A percentile compares a stretch with the other conserved stretches of the same genome.
phyloP scores from a whole-genome alignment of 2,888 invertebrate genomes.

The Saturnia japonica region DNA sequence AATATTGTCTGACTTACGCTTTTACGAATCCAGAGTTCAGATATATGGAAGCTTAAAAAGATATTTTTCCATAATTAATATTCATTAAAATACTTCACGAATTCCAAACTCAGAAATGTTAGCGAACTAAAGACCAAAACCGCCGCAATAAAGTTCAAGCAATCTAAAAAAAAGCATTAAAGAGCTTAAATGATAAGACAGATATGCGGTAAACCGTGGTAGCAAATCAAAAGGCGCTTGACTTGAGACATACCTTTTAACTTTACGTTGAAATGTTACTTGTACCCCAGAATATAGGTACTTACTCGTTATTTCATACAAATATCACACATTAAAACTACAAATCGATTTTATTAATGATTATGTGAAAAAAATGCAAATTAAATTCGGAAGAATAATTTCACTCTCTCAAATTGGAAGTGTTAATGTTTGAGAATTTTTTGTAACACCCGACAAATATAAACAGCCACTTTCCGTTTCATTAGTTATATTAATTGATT shows the following conservation, averaged over 20 bases:
- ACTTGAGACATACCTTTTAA: constrained; percentile 11
- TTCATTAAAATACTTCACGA: neutral
- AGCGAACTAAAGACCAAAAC: neutral
- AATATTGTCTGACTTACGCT: neutral
- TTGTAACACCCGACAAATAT: constrained; percentile 32
- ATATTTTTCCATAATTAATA: neutral
- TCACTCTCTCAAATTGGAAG: constrained; percentile 22
- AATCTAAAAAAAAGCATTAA: constrained; percentile 5
- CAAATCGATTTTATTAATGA: neutral
- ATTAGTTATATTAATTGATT: constrained; percentile 58
- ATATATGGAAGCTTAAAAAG: constrained; percentile 4
- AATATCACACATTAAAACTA: neutral
- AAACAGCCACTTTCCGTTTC: constrained; percentile 62
- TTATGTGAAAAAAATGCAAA: constrained; percentile 13
- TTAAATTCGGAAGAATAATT: neutral
- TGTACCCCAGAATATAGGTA: neutral
- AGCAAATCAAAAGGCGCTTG: constrained; percentile 12
- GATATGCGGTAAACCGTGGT: constrained; percentile 3
- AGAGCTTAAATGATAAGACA: constrained; percentile 9
- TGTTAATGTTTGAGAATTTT: constrained; percentile 40
- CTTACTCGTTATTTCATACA: neutral
- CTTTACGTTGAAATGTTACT: constrained; percentile 2
- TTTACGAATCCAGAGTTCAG: neutral
- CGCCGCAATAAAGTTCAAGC: constrained; percentile 8
- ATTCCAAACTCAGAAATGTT: neutral